Conservation (phyloP, 1,140 invertebrate species). For the Zaprionus inermis region DNA sequence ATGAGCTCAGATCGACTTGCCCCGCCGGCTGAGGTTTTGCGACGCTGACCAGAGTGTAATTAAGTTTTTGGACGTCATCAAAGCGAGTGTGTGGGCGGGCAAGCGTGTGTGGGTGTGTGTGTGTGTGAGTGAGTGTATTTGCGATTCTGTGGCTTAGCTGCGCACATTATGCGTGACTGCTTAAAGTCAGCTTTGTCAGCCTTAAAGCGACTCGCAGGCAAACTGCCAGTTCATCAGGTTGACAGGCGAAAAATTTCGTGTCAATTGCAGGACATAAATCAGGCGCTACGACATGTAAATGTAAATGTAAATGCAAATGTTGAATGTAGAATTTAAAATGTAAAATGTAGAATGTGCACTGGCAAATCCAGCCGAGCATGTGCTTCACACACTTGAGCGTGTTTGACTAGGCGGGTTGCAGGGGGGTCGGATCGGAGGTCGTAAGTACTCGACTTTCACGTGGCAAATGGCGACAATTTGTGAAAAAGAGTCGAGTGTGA, state of each 20-base stretch:
- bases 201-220: slow-evolving; percentile 36
- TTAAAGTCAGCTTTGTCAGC: slow-evolving; percentile 49
- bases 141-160: slow-evolving; percentile 47
- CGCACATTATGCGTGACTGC: slow-evolving; percentile 10
- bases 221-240: slow-evolving; percentile 49
- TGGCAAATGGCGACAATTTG: slow-evolving; percentile 79
- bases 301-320: slow-evolving; percentile 66
- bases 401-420: slow-evolving; percentile 16
- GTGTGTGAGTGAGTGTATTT: slow-evolving; percentile 7
- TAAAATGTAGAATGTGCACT: slow-evolving; percentile 37
- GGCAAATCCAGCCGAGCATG: slow-evolving; percentile 26
- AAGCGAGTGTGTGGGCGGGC: slow-evolving; percentile 15
- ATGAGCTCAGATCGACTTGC: slow-evolving; percentile 26
- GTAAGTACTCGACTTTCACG: slow-evolving; percentile 31
- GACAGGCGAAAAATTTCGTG: slow-evolving; percentile 67
- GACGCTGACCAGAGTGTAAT: slow-evolving; percentile 65
- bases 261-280: slow-evolving; percentile 77
- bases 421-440: not conserved
- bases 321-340: too few relatives aligned
- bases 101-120: not conserved
- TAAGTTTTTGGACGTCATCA: slow-evolving; percentile 64
- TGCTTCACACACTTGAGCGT: slow-evolving; percentile 25
- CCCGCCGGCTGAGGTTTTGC: not conserved
- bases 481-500: slow-evolving; percentile 50
- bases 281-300: slow-evolving; percentile 62